phyloP scores from a whole-genome alignment of 1,140 invertebrate genomes.

The Globodera rostochiensis region DNA sequence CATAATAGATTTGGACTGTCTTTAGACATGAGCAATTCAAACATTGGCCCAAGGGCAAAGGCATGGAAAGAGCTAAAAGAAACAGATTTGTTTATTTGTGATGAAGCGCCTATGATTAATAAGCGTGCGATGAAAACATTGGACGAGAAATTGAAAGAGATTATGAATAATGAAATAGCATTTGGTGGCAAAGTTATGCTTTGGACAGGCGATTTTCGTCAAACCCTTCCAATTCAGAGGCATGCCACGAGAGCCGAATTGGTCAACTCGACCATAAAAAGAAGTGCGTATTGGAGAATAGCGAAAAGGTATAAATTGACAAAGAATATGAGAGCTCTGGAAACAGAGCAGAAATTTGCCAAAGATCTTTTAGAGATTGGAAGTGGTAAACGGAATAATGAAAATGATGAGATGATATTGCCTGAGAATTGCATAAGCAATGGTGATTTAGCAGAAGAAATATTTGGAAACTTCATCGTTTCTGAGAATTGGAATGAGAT shows the following conservation, averaged over 20 bases:
- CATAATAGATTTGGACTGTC: not conserved
- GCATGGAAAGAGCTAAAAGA: too few species aligned
- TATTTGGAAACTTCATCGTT: too few species aligned
- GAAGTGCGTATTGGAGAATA: too few species aligned
- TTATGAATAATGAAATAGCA: constrained; percentile 32
- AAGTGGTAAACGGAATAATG: constrained; percentile 40
- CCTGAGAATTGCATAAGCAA: constrained; percentile 28
- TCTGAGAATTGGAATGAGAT: too few species aligned
- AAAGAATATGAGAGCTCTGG: too few species aligned
- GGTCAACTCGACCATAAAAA: constrained; percentile 37
- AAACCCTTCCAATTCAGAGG: constrained; percentile 40
- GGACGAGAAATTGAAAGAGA: constrained; percentile 45
- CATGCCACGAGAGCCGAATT: constrained; percentile 39
- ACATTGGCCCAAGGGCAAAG: too few species aligned
- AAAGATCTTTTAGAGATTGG: constrained; percentile 36
- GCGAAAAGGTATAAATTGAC: too few species aligned
- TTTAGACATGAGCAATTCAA: too few species aligned
- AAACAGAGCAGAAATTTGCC: too few species aligned
- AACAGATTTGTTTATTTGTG: too few species aligned
- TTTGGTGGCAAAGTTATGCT: constrained; percentile 33
- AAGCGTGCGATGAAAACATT: too few species aligned
- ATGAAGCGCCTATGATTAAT: too few species aligned
- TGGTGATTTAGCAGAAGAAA: constrained; percentile 21
- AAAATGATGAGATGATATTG: constrained; percentile 44
- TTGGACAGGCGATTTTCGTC: constrained; percentile 59